Percentiles rank a stretch among this genome's conserved stretches.
Conservation (phyloP, 2,797 vertebrate genomes). For the Limosa lapponica region DNA sequence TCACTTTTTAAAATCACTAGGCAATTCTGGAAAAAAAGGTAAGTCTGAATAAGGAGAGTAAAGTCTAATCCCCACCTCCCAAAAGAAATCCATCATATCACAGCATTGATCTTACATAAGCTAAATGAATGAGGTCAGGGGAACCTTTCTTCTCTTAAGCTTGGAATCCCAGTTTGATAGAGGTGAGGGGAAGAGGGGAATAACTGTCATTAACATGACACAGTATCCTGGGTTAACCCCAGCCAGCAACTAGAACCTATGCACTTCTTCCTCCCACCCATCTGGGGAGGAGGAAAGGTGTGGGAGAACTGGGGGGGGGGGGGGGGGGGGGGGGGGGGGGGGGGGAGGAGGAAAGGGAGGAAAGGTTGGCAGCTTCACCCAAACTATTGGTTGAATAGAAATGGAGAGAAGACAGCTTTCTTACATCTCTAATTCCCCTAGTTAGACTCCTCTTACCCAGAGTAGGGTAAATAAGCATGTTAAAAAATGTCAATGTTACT, state of each 20-base stretch:
- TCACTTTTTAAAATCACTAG: background rate
- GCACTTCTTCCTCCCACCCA: too few species aligned
- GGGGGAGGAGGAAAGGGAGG: background rate
- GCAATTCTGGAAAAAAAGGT: background rate
- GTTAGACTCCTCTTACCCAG: background rate
- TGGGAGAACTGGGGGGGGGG: too few species aligned
- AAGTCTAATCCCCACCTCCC: fast-evolving
- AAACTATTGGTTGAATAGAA: background rate
- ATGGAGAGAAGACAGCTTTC: background rate
- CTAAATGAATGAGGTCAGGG: background rate
- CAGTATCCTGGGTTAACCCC: background rate
- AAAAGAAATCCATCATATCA: background rate
- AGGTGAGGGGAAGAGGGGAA: background rate
- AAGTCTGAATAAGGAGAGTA: background rate
- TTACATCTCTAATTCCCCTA: background rate
- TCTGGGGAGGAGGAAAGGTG: too few species aligned
- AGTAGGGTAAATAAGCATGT: background rate
- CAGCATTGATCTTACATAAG: background rate
- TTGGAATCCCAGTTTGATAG: background rate
- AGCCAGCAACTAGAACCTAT: background rate
- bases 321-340: too few species aligned
- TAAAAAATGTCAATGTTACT: background rate
- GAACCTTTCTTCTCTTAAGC: background rate
- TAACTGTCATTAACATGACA: background rate
- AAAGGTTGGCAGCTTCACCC: background rate